Evolutionary conservation across 2,888 invertebrate genomes (phyloP).

Genomic region (Bedellia somnulentella): DNA sequence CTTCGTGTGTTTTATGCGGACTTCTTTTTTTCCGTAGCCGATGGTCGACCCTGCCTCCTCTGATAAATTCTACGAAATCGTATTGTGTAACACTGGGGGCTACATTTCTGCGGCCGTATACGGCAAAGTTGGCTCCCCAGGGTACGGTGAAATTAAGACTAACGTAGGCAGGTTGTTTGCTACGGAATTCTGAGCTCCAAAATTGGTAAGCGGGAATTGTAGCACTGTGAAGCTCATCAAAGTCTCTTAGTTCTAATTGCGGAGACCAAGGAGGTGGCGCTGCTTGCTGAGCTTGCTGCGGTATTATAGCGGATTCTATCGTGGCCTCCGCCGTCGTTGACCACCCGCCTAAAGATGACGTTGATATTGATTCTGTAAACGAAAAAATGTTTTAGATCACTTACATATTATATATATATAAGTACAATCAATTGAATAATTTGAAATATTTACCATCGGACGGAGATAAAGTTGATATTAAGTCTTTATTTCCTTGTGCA

Average conservation of each 20-base stretch:
- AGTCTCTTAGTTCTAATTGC: slow-evolving; percentile 78
- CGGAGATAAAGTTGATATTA: slow-evolving; percentile 54
- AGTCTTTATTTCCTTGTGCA: slow-evolving; percentile 81
- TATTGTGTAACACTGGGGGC: slow-evolving; percentile 96
- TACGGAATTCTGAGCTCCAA: slow-evolving; percentile 91
- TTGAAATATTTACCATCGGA: slow-evolving; percentile 35
- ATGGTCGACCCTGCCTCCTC: slow-evolving; percentile 81
- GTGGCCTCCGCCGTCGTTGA: slow-evolving; percentile 57
- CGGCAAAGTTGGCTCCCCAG: slow-evolving; percentile 92
- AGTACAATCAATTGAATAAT: neutral
- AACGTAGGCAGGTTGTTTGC: slow-evolving; percentile 87
- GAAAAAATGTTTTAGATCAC: slow-evolving; percentile 6
- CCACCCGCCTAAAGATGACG: slow-evolving; percentile 48
- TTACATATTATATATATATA: neutral
- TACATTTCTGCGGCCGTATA: slow-evolving; percentile 92
- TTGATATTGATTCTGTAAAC: slow-evolving; percentile 67
- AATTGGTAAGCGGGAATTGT: slow-evolving; percentile 89
- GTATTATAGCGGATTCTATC: slow-evolving; percentile 58
- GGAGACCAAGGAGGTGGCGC: slow-evolving; percentile 79
- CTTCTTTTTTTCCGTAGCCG: slow-evolving; percentile 65
- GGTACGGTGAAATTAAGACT: slow-evolving; percentile 88
- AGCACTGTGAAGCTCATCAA: slow-evolving; percentile 82
- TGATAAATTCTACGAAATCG: slow-evolving; percentile 94
- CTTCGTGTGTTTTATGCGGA: slow-evolving; percentile 28
- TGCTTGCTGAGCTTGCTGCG: slow-evolving; percentile 72